Percentiles rank a stretch among this genome's conserved stretches.
Evolutionary conservation across 2,888 invertebrate genomes (phyloP).

Genomic region (Leucoma salicis): DNA sequence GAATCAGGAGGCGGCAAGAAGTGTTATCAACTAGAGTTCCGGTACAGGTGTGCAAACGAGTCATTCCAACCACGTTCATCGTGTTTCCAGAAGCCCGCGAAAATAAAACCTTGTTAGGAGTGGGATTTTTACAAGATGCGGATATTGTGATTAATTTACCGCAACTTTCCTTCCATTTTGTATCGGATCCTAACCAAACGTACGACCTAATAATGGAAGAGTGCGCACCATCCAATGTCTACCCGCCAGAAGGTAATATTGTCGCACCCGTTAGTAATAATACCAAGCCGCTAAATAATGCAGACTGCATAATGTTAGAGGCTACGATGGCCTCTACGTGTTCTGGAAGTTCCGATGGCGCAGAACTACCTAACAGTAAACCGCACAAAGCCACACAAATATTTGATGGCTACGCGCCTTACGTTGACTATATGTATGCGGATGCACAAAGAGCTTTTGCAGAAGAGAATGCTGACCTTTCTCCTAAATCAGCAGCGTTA

Average conservation of each 20-base stretch:
- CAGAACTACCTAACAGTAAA: not conserved
- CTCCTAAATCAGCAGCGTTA: not conserved
- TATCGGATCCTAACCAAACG: not conserved
- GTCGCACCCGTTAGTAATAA: no score
- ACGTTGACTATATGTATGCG: not conserved
- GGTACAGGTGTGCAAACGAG: not conserved
- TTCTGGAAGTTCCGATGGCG: not conserved
- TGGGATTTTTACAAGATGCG: no score
- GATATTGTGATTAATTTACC: no score
- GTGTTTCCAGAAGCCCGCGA: not conserved
- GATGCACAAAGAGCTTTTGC: not conserved
- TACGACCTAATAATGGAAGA: not conserved
- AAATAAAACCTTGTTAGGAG: no score
- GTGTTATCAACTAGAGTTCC: no score
- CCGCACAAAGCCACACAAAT: no score
- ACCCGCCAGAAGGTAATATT: no score
- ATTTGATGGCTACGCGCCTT: not conserved
- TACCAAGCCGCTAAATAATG: no score
- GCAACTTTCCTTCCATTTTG: not conserved
- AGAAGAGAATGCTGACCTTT: not conserved
- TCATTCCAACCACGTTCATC: not conserved
- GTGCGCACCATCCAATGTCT: no score
- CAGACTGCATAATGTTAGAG: not conserved
- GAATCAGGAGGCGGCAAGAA: no score
- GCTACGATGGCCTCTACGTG: not conserved